A percentile compares a stretch with the other conserved stretches of the same genome.
These are phyloP conservation scores for Petrolisthes manimaculis DNA, from an alignment of 2,888 invertebrate species.

Conservation along the genomic window DNA sequence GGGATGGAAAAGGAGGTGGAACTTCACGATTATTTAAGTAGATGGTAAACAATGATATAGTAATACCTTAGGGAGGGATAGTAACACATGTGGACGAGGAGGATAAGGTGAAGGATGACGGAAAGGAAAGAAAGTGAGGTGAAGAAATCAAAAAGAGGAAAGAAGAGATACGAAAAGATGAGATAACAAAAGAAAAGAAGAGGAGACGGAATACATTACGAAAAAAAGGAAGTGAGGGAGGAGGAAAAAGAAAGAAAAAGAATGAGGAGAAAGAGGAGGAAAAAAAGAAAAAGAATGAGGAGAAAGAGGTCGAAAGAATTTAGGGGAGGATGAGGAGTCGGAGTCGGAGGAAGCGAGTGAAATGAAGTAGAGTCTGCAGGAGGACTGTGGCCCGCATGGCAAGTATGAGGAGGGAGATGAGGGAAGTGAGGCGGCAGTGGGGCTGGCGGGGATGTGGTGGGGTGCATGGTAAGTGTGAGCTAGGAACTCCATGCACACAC, in stretches of 20 bases:
- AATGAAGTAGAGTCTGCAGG: neutral
- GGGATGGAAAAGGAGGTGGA: no score
- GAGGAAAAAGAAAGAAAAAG: neutral
- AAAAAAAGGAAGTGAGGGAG: neutral
- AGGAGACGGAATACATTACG: neutral
- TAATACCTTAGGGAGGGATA: no score
- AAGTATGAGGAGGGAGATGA: neutral
- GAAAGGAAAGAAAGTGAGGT: neutral
- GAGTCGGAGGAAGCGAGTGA: neutral
- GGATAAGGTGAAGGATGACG: neutral
- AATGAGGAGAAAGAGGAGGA: neutral
- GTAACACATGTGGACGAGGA: neutral
- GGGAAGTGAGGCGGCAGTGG: no score
- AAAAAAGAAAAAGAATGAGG: neutral
- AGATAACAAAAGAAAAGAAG: neutral
- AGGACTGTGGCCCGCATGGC: neutral
- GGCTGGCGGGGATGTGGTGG: no score
- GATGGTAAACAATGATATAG: no score
- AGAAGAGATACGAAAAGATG: neutral
- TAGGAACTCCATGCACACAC: neutral
- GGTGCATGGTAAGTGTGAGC: no score
- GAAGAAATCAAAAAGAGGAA: neutral
- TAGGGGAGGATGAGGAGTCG: neutral
- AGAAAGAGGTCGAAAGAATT: neutral
- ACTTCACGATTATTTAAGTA: no score